Evolutionary conservation across 2,888 invertebrate species (phyloP), one percentile per base, ranked within the genome.

Genomic region (Cotesia congregata): DNA sequence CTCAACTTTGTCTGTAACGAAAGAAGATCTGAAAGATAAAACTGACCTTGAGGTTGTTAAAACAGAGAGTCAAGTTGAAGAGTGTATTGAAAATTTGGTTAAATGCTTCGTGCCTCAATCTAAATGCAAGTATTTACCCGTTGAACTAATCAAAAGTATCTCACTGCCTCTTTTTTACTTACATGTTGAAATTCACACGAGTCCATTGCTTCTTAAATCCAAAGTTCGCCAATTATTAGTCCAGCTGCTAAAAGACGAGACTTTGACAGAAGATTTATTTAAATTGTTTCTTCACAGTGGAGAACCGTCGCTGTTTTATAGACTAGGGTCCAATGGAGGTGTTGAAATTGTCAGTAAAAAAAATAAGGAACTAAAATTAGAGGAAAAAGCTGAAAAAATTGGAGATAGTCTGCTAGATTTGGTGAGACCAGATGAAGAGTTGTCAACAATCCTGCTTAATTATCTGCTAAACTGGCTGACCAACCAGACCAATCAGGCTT

Each of bases 361-460:
- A 12, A 12, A 7, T 9, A 50, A 12, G 7, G 50, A 85, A 62
- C 9, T 15, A 15, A 60, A 65, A 4, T 6, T 30, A n/a, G 78
- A 86, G 30, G 77, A 83, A 20, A 85, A 82, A 60, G 76, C 86
- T 60, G 84, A 87, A 68, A 85, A 87, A 79, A 82, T 87, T 62
- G 85, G 86, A 1, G 88, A 90, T 68, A 83, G 83, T 72, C 76
- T 91, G 17, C 83, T 86, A 60, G 83, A 89, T 71, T 80, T 91
- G 68, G 80, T 90, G 15, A 82, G 85, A 69, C 82, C 80, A 41
- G 85, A 88, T 70, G 81, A 81, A 40, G 30, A 74, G 50, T 74
- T 90, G 9, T 83, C 86, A n/a, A 84, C 83, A 9, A 80, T 79
- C 60, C 84, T 91, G 72, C 91, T 91, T 77, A 85, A 84, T 38